A percentile compares a stretch with the other conserved stretches of the same genome.
These are phyloP conservation scores for Emydocephalus ijimae DNA, from an alignment of 2,113 vertebrate species.

Conservation along the genomic window DNA sequence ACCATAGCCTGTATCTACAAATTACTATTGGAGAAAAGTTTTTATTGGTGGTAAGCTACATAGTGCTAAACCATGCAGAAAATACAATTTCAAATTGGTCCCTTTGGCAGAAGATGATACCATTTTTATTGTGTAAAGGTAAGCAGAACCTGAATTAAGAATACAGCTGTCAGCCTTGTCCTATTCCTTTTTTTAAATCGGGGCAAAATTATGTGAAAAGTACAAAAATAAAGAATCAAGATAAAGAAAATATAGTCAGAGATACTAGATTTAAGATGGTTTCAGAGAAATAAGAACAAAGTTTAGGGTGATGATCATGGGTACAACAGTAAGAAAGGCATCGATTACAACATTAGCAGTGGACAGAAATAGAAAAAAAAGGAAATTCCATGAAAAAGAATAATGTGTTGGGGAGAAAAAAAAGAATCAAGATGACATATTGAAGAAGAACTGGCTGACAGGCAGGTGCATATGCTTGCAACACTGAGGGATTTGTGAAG, in stretches of 20 bases:
- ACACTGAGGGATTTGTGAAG: neutral
- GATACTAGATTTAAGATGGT: neutral
- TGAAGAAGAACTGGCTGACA: neutral
- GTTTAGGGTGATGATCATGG: neutral
- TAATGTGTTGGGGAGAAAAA: neutral
- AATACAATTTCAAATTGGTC: neutral
- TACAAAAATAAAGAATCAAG: neutral
- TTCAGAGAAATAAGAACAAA: neutral
- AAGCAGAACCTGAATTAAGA: neutral
- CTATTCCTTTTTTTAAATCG: neutral
- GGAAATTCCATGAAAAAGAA: neutral
- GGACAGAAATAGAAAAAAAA: neutral
- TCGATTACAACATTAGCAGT: neutral
- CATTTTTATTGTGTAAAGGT: neutral
- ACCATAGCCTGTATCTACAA: neutral
- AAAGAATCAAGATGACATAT: neutral
- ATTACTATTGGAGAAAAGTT: neutral
- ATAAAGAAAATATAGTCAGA: neutral
- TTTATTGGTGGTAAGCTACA: neutral
- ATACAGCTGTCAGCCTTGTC: no score
- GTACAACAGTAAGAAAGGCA: neutral
- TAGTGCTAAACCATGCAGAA: neutral
- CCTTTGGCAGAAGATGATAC: neutral
- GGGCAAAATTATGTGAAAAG: neutral
- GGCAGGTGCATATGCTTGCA: neutral